A percentile compares a stretch with the other conserved stretches of the same genome.
Evolutionary conservation across 1,140 invertebrate genomes (phyloP).

Genomic region (Lucilia cuprina): DNA sequence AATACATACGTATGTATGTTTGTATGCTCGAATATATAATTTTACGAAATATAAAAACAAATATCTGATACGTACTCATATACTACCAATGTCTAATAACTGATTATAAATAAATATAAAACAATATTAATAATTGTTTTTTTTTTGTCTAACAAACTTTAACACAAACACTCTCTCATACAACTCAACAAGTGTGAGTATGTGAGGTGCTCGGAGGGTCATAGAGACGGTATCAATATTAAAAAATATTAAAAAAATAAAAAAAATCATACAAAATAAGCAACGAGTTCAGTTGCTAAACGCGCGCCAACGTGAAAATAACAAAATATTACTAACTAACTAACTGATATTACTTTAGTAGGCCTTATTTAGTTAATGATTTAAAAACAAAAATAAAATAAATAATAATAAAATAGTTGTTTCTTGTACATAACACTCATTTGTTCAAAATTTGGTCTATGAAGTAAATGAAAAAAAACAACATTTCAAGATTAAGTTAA

Average conservation of each 20-base stretch:
- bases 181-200: neutral
- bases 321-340: neutral
- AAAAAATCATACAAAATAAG: neutral
- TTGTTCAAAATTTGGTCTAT: neutral
- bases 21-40: too few relatives aligned
- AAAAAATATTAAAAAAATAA: neutral
- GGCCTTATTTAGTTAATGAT: too few relatives aligned
- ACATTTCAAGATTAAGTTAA: neutral
- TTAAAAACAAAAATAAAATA: too few relatives aligned
- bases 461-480: neutral
- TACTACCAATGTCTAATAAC: too few relatives aligned
- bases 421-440: too few relatives aligned
- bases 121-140: neutral
- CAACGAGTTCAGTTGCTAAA: slow-evolving; percentile 23
- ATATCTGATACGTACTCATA: too few relatives aligned
- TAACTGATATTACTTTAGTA: neutral
- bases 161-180: neutral
- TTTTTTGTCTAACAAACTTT: neutral
- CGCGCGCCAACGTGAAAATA: slow-evolving; percentile 25
- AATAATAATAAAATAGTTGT: too few relatives aligned
- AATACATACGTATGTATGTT: too few relatives aligned
- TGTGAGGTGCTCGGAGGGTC: neutral
- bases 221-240: neutral
- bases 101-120: neutral
- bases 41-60: too few relatives aligned